Base-by-base conservation (phyloP, 1,140 invertebrate genomes). In the Macrosteles quadrilineatus region DNA sequence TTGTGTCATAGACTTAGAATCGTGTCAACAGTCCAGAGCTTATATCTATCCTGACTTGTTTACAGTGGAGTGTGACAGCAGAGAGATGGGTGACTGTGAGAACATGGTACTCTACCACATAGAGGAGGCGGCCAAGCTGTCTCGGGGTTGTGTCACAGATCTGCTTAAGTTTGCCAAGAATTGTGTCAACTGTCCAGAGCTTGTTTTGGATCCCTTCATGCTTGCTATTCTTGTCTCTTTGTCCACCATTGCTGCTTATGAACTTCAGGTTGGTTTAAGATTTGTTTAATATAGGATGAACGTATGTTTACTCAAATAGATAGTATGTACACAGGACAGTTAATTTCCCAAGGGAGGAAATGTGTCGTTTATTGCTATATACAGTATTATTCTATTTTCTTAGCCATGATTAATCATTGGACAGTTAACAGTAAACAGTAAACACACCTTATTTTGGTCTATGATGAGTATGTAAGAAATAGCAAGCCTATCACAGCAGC, bases 81-180 rank as follows among this genome's bases (percentile, higher is more conserved):
- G 69, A 25, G 74, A 73, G 25, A 21, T 75, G 12, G 45, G 36
- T 14, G 72, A 75, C 23, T 72, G 70, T 71, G 85, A 87, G 78
- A 83, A 82, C 65, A 85, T 82, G n/a, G 81, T 87, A 23, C 75
- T 87, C 0, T 87, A 83, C 72, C 81, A 87, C 59, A 84, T 87
- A 31, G 81, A 84, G 72, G 81, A 83, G 70, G 79, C 80, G 14
- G 80, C 82, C 2, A 76, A 81, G 62, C 67, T 83, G 21, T 81
- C 83, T 68, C 78, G 83, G 19, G 78, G 82, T 50, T 81, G 75
- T 67, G 79, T 85, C 14, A 82, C 78, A 72, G 82, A 86, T 59
- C 84, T 85, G 32, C 73, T 87, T n/a, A 79, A 78, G 66, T 81
- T 78, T 64, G 73, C 86, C 11, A 86, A 84, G 79, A 81, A 73